Evolutionary conservation across 2,888 invertebrate genomes (phyloP).

Genomic region (Volucella inflata): DNA sequence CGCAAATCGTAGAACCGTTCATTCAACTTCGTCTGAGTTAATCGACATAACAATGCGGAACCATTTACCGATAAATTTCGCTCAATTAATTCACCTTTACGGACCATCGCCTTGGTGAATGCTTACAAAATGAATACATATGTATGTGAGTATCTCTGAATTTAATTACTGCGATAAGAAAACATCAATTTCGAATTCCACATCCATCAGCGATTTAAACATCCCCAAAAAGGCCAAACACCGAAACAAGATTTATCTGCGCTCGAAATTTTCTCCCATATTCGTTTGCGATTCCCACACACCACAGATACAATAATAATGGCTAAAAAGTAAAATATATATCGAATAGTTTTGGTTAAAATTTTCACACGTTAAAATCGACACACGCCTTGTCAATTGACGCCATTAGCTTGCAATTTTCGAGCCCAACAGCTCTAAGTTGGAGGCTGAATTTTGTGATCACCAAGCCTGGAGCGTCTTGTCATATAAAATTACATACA

Average conservation of each 20-base stretch:
- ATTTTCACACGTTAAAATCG: slow-evolving; percentile 9
- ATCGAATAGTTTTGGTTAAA: background rate
- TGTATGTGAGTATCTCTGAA: slow-evolving; percentile 20
- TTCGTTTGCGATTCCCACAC: slow-evolving; percentile 32
- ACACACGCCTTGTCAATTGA: background rate
- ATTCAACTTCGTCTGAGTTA: too few species aligned
- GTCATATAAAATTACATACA: slow-evolving; percentile 50
- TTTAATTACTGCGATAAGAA: slow-evolving; percentile 46
- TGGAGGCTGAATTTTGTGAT: slow-evolving; percentile 11
- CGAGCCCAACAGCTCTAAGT: background rate
- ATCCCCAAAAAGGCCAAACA: slow-evolving; percentile 7
- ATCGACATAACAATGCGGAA: too few species aligned
- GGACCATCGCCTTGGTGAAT: too few species aligned
- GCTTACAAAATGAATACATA: background rate
- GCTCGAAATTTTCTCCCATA: slow-evolving; percentile 20
- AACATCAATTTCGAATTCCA: slow-evolving; percentile 45
- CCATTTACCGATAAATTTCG: too few species aligned
- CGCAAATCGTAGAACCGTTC: too few species aligned
- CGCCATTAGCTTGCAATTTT: slow-evolving; percentile 14
- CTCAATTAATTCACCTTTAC: too few species aligned
- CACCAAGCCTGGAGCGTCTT: slow-evolving; percentile 30
- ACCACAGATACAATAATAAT: background rate
- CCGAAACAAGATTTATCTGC: slow-evolving; percentile 4
- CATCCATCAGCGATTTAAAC: slow-evolving; percentile 48
- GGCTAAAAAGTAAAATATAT: background rate